These are phyloP conservation scores for Eurypyga helias DNA, from an alignment of 2,113 vertebrate genomes.

Conservation along the genomic window DNA sequence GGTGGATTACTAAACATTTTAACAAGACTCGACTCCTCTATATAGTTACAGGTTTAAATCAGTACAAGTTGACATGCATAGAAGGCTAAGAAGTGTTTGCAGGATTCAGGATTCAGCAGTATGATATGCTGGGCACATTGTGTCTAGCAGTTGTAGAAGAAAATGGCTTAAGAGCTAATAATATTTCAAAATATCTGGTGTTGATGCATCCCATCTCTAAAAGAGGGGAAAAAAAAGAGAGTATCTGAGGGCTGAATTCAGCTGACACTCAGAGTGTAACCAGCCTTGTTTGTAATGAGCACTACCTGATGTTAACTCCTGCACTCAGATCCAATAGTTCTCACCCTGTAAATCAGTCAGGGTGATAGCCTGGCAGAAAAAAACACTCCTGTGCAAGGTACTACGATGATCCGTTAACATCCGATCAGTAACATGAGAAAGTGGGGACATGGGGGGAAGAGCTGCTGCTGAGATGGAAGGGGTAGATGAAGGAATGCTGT, in stretches of 20 bases:
- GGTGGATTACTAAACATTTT: background rate
- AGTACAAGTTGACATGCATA: fast-evolving
- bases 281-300: background rate
- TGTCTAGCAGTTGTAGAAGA: background rate
- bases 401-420: background rate
- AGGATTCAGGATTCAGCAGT: background rate
- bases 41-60: background rate
- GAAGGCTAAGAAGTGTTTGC: background rate
- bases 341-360: background rate
- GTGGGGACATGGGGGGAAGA: fast-evolving
- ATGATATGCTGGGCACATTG: background rate
- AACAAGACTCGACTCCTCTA: background rate
- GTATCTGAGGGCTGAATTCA: background rate
- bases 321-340: background rate
- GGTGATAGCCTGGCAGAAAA: background rate
- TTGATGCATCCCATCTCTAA: background rate
- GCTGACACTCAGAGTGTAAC: background rate
- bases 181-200: background rate
- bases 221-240: background rate
- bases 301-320: background rate
- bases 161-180: background rate
- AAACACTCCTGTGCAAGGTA: background rate
- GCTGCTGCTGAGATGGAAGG: background rate
- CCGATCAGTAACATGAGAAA: background rate
- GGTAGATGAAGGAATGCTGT: background rate